These are phyloP conservation scores for Drosophila gunungcola DNA, from an alignment of 1,140 invertebrate species.

Conservation along the genomic window DNA sequence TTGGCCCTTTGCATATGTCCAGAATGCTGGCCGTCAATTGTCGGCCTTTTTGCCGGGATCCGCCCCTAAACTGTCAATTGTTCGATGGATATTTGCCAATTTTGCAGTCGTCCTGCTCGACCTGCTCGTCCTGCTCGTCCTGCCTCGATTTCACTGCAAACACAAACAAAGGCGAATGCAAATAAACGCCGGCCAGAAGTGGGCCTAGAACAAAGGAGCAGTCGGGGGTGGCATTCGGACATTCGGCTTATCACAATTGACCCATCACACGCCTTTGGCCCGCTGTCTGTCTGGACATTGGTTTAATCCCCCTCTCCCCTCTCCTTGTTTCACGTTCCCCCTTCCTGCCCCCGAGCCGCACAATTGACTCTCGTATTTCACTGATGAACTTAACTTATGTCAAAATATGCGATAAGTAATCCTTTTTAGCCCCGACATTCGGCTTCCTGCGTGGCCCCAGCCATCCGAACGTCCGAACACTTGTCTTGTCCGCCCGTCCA, in stretches of 20 bases:
- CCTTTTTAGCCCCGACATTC: conserved; percentile 71
- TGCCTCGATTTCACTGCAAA: conserved; percentile 81
- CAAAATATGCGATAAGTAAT: conserved; percentile 84
- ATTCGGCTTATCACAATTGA: conserved; percentile 70
- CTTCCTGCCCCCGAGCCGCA: conserved; percentile 22
- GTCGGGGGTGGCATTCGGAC: conserved; percentile 42
- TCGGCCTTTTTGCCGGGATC: conserved; percentile 34
- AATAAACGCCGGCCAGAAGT: conserved; percentile 66
- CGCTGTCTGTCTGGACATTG: conserved; percentile 45
- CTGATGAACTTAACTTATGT: conserved; percentile 84
- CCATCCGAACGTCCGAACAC: conserved; percentile 12
- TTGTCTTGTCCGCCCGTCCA: conserved; percentile 20
- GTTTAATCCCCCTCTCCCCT: conserved; percentile 51
- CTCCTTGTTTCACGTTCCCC: no score
- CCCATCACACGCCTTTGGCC: conserved; percentile 51
- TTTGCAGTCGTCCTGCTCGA: conserved; percentile 53
- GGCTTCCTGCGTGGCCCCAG: conserved; percentile 43
- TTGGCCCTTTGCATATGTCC: conserved; percentile 49
- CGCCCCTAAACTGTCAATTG: conserved; percentile 70
- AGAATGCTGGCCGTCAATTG: conserved; percentile 59
- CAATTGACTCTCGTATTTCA: conserved; percentile 83
- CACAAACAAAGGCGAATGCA: conserved; percentile 77
- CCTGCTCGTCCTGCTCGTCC: conserved; percentile 11
- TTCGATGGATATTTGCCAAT: conserved; percentile 71
- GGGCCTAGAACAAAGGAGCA: conserved; percentile 77